Evolutionary conservation across 2,113 vertebrate genomes (phyloP), one percentile per base, ranked within the genome.

Genomic region (Oxyura jamaicensis): DNA sequence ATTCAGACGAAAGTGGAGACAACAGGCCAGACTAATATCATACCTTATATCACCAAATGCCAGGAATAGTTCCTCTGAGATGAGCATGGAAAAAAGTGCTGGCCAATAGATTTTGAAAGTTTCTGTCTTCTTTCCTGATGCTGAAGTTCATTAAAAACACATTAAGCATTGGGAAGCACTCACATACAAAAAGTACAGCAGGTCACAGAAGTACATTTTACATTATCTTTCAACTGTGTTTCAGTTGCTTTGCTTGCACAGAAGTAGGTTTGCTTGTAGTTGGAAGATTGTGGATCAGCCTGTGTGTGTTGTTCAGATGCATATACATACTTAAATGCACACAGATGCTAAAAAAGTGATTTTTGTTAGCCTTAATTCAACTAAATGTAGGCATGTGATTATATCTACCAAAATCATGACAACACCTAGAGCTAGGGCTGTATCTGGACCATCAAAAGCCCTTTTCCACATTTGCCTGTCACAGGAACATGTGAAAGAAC

Each of bases 1-100:
- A 72, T 48, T 88, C 73, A 77, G 56, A 59, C 4, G 8, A 81
- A 79, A 63, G 66, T 55, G n/a, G 55, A 83, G 4, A 93, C 41
- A 77, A 52, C 3, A 71, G 82, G 33, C 52, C 79, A 78, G 36
- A 73, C 44, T 81, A 67, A 39, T 74, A 17, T 80, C 42, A 6
- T 42, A 73, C 28, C 59, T 69, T 1, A 0, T 6, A 17, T 42
- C 0, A 0, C n/a, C 52, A 80, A 90, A 80, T 7, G 10, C 2
- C 39, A 39, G 4, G 8, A 55, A 31, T 15, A 72, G 25, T 6
- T 90, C 63, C 36, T 79, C 75, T 56, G 76, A 68, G 84, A 46
- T n/a, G 5, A 52, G 18, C 23, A 42, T 22, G 72, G 89, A 10
- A 71, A 77, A 67, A 80, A 44, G 8, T 52, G 39, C 15, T 91